A percentile compares a stretch with the other conserved stretches of the same genome.
Conservation (phyloP, 2,888 invertebrate genomes). For the Electrophaes corylata region DNA sequence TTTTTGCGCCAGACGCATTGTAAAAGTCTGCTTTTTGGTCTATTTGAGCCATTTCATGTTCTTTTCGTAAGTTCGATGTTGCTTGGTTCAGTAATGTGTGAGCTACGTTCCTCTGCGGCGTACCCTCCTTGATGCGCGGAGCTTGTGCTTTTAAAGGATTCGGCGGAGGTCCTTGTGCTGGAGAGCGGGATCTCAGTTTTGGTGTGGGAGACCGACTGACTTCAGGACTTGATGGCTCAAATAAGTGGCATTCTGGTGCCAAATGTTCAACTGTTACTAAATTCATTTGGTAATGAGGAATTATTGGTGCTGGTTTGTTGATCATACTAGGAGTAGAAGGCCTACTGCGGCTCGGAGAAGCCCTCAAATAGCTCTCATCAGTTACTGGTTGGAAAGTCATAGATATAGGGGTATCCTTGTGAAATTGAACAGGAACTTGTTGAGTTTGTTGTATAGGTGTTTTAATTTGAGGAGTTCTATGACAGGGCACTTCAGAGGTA, state of each 20-base stretch:
- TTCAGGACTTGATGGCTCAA: conserved; percentile 85
- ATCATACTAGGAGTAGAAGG: conserved; percentile 89
- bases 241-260: conserved; percentile 84
- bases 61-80: conserved; percentile 65
- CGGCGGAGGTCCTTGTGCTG: conserved; percentile 88
- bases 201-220: conserved; percentile 87
- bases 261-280: conserved; percentile 87
- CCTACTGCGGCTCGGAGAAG: conserved; percentile 82
- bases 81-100: conserved; percentile 66
- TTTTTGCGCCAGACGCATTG: conserved; percentile 57
- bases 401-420: conserved; percentile 80
- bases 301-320: conserved; percentile 89
- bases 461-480: conserved; percentile 50
- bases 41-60: conserved; percentile 76
- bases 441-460: conserved; percentile 45
- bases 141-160: conserved; percentile 87
- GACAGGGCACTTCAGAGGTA: conserved; percentile 39
- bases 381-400: conserved; percentile 87
- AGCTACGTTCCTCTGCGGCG: conserved; percentile 65
- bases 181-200: conserved; percentile 86
- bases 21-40: conserved; percentile 63
- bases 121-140: conserved; percentile 84
- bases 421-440: conserved; percentile 64
- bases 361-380: conserved; percentile 80
- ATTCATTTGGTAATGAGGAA: conserved; percentile 92